These are phyloP conservation scores for Oriolus oriolus DNA, from an alignment of 2,113 vertebrate species.

Conservation along the genomic window DNA sequence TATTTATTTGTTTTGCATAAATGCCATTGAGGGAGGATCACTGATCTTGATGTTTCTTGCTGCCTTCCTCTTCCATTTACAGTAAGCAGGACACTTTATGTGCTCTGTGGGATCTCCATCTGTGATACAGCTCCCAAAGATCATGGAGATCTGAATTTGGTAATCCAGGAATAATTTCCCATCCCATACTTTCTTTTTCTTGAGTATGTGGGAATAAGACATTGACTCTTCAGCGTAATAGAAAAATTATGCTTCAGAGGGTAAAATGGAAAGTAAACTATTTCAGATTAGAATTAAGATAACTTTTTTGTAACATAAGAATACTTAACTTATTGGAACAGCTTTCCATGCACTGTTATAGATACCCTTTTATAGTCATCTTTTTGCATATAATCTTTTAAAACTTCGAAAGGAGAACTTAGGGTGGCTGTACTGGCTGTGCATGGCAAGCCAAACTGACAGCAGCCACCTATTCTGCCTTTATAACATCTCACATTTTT, in stretches of 20 bases:
- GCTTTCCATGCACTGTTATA: neutral
- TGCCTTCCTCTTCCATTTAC: neutral
- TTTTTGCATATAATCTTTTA: neutral
- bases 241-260: neutral
- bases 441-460: neutral
- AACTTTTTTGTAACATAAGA: neutral
- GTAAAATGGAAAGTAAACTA: neutral
- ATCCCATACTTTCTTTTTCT: neutral
- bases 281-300: neutral
- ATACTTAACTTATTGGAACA: neutral
- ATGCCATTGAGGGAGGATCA: neutral
- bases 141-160: neutral
- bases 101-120: neutral
- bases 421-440: neutral
- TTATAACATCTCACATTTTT: rapidly evolving
- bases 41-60: neutral
- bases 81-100: neutral
- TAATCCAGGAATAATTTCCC: neutral
- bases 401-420: neutral
- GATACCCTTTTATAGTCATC: rapidly evolving
- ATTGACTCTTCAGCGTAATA: neutral
- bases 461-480: neutral
- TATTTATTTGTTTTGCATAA: neutral
- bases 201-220: neutral
- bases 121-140: neutral